Evolutionary conservation across 2,113 vertebrate genomes (phyloP).

Genomic region (Notiomystis cincta): DNA sequence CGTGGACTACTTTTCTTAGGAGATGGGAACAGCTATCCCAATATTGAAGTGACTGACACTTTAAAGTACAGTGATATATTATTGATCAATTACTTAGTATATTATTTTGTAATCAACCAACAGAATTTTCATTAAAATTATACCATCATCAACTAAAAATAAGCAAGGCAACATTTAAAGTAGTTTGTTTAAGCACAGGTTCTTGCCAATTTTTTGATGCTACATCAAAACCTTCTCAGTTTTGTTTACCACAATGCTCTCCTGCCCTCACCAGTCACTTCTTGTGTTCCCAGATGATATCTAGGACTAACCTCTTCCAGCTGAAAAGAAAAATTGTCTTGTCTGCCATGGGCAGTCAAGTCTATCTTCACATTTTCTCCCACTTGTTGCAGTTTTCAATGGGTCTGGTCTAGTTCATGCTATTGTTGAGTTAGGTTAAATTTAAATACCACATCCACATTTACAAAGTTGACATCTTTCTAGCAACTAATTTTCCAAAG

Average conservation of each 20-base stretch:
- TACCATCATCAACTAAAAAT: neutral
- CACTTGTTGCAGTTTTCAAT: neutral
- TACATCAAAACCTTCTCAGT: neutral
- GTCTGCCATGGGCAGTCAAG: neutral
- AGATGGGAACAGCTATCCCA: neutral
- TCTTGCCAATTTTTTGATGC: neutral
- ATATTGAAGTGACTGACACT: accelerated
- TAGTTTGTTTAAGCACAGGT: neutral
- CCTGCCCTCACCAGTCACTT: neutral
- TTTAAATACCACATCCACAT: neutral
- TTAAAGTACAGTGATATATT: neutral
- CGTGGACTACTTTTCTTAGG: neutral
- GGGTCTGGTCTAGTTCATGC: neutral
- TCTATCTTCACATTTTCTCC: neutral
- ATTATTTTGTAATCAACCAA: neutral
- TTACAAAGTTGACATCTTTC: neutral
- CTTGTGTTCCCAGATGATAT: neutral
- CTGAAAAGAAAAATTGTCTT: neutral
- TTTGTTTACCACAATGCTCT: neutral
- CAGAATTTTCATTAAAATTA: neutral
- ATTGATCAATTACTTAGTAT: neutral
- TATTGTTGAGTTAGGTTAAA: neutral
- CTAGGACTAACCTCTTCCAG: neutral
- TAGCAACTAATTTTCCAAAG: neutral
- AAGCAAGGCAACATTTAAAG: neutral